Conservation (phyloP, 2,797 vertebrate genomes). For the Spinus pinus region DNA sequence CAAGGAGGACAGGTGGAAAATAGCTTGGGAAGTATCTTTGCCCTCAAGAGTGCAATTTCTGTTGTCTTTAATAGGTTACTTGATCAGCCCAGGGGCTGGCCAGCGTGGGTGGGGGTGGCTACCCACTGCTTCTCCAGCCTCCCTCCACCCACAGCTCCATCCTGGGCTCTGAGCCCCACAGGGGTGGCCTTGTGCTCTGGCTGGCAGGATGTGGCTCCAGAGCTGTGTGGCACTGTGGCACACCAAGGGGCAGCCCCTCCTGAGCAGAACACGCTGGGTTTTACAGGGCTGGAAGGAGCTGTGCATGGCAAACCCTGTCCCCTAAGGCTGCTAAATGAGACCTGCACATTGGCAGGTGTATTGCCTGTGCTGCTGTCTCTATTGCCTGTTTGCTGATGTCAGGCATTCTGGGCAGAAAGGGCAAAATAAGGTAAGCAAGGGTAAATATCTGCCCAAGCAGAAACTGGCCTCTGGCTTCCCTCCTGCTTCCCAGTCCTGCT, state of each 20-base stretch:
- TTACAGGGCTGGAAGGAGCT: background rate
- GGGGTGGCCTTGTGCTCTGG: background rate
- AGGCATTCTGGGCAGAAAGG: background rate
- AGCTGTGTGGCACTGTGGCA: background rate
- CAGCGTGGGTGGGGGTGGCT: rapidly evolving
- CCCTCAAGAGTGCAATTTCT: background rate
- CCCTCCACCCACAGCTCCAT: rapidly evolving
- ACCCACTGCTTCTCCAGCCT: rapidly evolving
- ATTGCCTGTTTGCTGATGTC: background rate
- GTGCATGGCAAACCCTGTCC: background rate
- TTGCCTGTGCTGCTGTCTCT: background rate
- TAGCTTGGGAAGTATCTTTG: background rate
- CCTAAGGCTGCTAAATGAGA: background rate
- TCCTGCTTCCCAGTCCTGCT: background rate
- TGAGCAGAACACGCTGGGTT: background rate
- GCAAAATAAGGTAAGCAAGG: background rate
- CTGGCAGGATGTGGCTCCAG: rapidly evolving
- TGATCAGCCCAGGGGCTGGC: background rate
- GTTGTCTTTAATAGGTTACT: background rate
- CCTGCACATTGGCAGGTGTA: rapidly evolving
- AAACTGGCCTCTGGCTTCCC: background rate
- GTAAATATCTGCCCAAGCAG: background rate
- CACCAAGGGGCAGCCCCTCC: rapidly evolving
- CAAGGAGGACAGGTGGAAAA: background rate
- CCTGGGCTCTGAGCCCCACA: background rate